These are phyloP conservation scores for Amphiprion clarkii DNA, from an alignment of 2,797 vertebrate genomes.

Conservation along the genomic window DNA sequence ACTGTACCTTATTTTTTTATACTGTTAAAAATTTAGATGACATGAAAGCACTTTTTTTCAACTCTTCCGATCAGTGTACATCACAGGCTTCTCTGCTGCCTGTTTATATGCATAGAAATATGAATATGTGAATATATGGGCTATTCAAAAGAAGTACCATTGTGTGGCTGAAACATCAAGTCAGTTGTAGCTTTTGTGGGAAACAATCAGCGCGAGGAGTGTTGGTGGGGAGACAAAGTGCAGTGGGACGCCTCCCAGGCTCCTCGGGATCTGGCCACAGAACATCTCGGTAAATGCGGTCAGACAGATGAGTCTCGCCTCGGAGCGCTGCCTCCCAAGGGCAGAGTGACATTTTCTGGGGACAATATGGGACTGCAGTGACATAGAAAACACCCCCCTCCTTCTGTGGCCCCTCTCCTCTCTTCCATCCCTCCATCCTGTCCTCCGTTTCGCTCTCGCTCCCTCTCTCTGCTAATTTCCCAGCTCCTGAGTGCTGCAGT, in stretches of 20 bases:
- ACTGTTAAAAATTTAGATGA: neutral
- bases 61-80: neutral
- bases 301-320: constrained; percentile 83
- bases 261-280: constrained; percentile 75
- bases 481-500: constrained; percentile 63
- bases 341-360: constrained; percentile 85
- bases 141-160: constrained; percentile 18
- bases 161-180: constrained; percentile 37
- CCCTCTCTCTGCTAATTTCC: constrained; percentile 57
- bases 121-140: constrained; percentile 9
- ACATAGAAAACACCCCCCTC: constrained; percentile 70
- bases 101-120: neutral
- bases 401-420: constrained; percentile 21
- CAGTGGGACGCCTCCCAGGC: constrained; percentile 69
- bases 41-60: neutral
- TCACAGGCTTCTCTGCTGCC: neutral
- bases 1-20: neutral
- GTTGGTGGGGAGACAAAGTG: constrained; percentile 76
- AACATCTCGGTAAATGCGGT: constrained; percentile 81
- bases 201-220: constrained; percentile 54
- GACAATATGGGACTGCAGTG: constrained; percentile 80
- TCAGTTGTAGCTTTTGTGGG: constrained; percentile 42
- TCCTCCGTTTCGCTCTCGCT: constrained; percentile 4
- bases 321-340: constrained; percentile 79
- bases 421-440: constrained; percentile 34